These are phyloP conservation scores for Misgurnus anguillicaudatus DNA, from an alignment of 2,113 vertebrate species.

Conservation along the genomic window DNA sequence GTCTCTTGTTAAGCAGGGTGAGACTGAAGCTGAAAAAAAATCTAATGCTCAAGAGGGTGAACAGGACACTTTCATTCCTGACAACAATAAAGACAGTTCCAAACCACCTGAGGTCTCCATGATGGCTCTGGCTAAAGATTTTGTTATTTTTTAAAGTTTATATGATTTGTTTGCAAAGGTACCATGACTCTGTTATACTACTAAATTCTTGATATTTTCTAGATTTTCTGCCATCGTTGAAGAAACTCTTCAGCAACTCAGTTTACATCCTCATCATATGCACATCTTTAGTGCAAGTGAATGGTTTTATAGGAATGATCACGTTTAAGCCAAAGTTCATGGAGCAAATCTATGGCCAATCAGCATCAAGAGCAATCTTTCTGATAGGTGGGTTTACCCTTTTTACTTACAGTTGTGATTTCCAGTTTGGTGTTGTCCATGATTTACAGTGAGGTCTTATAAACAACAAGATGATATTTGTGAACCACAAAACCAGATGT, in stretches of 20 bases:
- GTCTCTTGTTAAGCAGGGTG: slow-evolving; percentile 74
- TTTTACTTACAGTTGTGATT: background rate
- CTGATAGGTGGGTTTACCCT: slow-evolving; percentile 82
- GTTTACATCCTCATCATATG: slow-evolving; percentile 83
- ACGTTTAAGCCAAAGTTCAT: slow-evolving; percentile 95
- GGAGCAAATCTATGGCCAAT: slow-evolving; percentile 90
- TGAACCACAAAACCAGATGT: too few relatives aligned
- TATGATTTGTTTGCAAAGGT: too few relatives aligned
- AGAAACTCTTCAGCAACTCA: slow-evolving; percentile 81
- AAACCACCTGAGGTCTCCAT: slow-evolving; percentile 66
- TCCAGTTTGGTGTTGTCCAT: background rate
- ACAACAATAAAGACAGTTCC: slow-evolving; percentile 54
- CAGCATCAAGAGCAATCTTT: slow-evolving; percentile 88
- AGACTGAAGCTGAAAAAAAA: slow-evolving; percentile 31
- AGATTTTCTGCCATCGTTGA: slow-evolving; percentile 91
- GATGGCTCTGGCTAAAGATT: slow-evolving; percentile 82
- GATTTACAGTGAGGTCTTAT: too few relatives aligned
- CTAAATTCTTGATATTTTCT: slow-evolving; percentile 46
- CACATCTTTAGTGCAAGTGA: slow-evolving; percentile 82
- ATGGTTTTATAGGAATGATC: slow-evolving; percentile 92
- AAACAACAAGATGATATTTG: too few relatives aligned
- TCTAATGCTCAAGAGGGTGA: slow-evolving; percentile 44
- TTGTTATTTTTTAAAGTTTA: background rate
- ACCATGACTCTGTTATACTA: too few relatives aligned
- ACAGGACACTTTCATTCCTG: slow-evolving; percentile 68